Percentiles rank a stretch among this genome's conserved stretches.
Conservation (phyloP, 1,140 invertebrate genomes). For the Bombus superbus region DNA sequence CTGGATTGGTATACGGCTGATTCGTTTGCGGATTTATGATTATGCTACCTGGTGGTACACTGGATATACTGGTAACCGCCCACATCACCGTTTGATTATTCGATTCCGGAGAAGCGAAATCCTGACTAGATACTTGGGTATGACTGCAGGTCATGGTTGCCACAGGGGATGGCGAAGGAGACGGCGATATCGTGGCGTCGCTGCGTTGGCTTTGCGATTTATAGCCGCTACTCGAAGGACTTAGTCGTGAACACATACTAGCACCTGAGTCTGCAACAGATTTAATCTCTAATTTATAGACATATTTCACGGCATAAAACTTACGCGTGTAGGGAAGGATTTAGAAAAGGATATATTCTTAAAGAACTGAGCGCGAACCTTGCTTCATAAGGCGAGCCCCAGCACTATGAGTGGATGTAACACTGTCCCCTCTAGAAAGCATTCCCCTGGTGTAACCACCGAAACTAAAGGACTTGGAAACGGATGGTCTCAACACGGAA, state of each 20-base stretch:
- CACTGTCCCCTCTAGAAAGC: slow-evolving; percentile 83
- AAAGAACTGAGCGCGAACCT: slow-evolving; percentile 81
- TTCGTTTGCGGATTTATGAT: slow-evolving; percentile 92
- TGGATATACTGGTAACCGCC: slow-evolving; percentile 92
- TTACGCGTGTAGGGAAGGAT: not conserved
- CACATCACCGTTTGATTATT: slow-evolving; percentile 86
- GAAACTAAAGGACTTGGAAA: slow-evolving; percentile 94
- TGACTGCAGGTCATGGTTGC: slow-evolving; percentile 77
- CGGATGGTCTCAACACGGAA: slow-evolving; percentile 84
- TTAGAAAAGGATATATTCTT: slow-evolving; percentile 1
- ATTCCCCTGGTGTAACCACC: slow-evolving; percentile 88
- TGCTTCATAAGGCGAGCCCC: slow-evolving; percentile 87
- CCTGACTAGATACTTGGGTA: slow-evolving; percentile 79
- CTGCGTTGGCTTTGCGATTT: slow-evolving; percentile 89
- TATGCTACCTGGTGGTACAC: slow-evolving; percentile 91
- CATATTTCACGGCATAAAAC: not conserved
- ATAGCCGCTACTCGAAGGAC: slow-evolving; percentile 92
- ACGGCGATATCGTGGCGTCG: slow-evolving; percentile 86
- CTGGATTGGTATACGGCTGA: slow-evolving; percentile 77
- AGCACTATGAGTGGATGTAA: slow-evolving; percentile 82
- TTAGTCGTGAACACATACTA: slow-evolving; percentile 88
- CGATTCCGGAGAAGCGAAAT: slow-evolving; percentile 70
- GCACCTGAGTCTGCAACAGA: slow-evolving; percentile 85
- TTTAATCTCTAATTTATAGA: slow-evolving; percentile 2
- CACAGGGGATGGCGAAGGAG: slow-evolving; percentile 87